Percentiles rank a stretch among this genome's conserved stretches.
These are phyloP conservation scores for Myiagra hebetior DNA, from an alignment of 2,113 vertebrate species.

Conservation along the genomic window DNA sequence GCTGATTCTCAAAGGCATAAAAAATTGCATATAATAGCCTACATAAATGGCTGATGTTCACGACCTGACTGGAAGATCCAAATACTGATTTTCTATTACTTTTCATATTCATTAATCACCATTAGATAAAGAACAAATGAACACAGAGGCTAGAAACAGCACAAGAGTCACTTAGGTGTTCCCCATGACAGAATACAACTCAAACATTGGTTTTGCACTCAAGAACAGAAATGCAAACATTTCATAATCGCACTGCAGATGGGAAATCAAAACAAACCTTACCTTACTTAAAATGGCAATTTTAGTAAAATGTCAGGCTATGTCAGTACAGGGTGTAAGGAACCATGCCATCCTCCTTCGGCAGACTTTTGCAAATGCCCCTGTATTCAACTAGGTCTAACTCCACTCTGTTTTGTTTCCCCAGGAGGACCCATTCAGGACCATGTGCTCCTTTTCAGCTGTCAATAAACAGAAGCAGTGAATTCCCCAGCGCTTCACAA, in stretches of 20 bases:
- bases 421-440: conserved; percentile 73
- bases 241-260: neutral
- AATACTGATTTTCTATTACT: neutral
- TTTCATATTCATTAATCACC: neutral
- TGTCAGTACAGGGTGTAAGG: conserved; percentile 57
- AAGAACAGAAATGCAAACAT: conserved; percentile 37
- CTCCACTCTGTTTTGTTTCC: conserved; percentile 74
- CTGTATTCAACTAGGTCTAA: conserved; percentile 72
- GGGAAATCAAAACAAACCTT: conserved; percentile 43
- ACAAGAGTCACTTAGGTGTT: neutral
- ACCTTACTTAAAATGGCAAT: conserved; percentile 4
- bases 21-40: neutral
- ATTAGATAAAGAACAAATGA: neutral
- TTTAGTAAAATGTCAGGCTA: conserved; percentile 42
- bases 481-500: conserved; percentile 73
- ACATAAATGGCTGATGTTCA: neutral
- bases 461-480: conserved; percentile 78
- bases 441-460: conserved; percentile 79
- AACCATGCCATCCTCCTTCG: conserved; percentile 47
- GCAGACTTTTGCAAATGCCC: conserved; percentile 69
- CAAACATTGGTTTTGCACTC: conserved; percentile 45
- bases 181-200: neutral
- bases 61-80: neutral
- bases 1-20: neutral
- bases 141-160: neutral